phyloP scores from a whole-genome alignment of 1,140 invertebrate species.

The Mya arenaria region DNA sequence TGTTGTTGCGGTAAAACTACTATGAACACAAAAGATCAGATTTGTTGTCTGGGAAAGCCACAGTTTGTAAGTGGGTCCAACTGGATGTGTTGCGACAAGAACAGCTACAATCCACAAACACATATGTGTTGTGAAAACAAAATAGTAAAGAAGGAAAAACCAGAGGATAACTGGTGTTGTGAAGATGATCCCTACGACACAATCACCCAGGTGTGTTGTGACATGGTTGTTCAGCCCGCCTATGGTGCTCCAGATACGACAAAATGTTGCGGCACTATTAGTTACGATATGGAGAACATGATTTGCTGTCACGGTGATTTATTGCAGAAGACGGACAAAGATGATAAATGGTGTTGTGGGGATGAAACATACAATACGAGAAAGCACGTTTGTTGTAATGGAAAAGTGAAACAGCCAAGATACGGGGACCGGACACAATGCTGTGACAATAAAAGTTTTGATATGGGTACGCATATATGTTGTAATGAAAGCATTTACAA shows the following conservation, averaged over 20 bases:
- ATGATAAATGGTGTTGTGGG: slow-evolving; percentile 40
- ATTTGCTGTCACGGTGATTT: slow-evolving; percentile 11
- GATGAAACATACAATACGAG: slow-evolving; percentile 35
- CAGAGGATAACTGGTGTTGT: slow-evolving; percentile 32
- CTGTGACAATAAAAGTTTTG: slow-evolving; percentile 12
- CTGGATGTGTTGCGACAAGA: slow-evolving; percentile 7
- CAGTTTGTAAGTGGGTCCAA: background rate
- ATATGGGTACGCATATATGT: slow-evolving; percentile 15
- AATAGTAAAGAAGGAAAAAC: background rate
- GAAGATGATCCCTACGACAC: background rate
- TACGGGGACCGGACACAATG: background rate
- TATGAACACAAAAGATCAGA: background rate
- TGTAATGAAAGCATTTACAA: slow-evolving; percentile 14
- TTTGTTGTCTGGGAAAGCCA: slow-evolving; percentile 17
- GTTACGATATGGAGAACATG: background rate
- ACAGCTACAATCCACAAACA: background rate
- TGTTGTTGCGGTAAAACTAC: slow-evolving; percentile 34
- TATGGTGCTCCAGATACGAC: background rate
- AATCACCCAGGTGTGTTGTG: slow-evolving; percentile 4
- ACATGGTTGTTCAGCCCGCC: background rate
- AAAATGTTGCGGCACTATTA: slow-evolving; percentile 14
- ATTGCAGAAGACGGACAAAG: background rate
- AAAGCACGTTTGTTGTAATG: slow-evolving; percentile 11
- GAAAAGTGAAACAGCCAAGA: slow-evolving; percentile 22
- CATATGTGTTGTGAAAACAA: slow-evolving; percentile 12